A percentile compares a stretch with the other conserved stretches of the same genome.
Conservation (phyloP, 1,140 invertebrate genomes). For the Luehdorfia chinensis region DNA sequence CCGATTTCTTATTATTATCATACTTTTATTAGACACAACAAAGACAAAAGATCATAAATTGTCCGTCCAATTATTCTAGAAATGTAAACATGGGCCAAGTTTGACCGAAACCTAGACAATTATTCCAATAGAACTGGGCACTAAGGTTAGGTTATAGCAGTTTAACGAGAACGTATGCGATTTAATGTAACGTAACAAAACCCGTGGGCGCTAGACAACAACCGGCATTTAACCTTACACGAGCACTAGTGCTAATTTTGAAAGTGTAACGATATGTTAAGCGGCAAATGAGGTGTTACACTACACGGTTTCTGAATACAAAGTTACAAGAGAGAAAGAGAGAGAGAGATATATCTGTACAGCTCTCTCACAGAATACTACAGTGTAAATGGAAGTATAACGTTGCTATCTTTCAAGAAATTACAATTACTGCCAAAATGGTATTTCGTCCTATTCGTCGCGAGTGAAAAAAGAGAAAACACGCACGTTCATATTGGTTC, state of each 20-base stretch:
- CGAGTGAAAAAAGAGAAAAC: too few species aligned
- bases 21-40: too few species aligned
- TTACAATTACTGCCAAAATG: too few species aligned
- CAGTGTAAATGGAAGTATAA: too few species aligned
- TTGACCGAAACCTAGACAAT: constrained; percentile 1
- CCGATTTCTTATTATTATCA: too few species aligned
- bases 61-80: too few species aligned
- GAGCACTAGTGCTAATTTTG: constrained; percentile 13
- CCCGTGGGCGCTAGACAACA: not conserved
- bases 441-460: too few species aligned
- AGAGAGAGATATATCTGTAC: not conserved
- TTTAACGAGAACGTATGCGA: constrained; percentile 6
- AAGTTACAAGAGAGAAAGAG: not conserved
- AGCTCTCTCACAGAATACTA: not conserved
- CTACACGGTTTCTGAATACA: constrained; percentile 1
- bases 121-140: not conserved
- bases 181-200: constrained; percentile 12
- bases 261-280: constrained; percentile 17
- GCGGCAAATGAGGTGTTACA: constrained; percentile 3
- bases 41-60: too few species aligned
- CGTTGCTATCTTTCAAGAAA: too few species aligned
- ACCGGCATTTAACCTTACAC: constrained; percentile 1
- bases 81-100: not conserved
- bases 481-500: too few species aligned
- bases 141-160: constrained; percentile 2